Conservation (phyloP, 2,797 vertebrate species). For the Uromys caudimaculatus region DNA sequence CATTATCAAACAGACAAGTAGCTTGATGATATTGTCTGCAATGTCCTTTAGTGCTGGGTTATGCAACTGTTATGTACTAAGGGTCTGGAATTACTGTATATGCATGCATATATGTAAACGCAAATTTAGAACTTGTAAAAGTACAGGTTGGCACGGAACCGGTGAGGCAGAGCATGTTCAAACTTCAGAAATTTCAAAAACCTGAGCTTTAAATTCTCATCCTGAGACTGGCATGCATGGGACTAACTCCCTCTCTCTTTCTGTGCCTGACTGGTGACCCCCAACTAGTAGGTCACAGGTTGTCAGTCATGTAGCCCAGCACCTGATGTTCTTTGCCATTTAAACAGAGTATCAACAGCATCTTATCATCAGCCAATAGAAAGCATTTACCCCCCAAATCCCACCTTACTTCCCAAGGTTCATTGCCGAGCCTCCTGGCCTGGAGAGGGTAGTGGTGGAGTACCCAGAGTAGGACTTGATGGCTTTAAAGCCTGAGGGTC, state of each 20-base stretch:
- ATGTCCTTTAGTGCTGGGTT: neutral
- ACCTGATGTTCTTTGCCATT: neutral
- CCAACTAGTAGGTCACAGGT: neutral
- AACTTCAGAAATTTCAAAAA: neutral
- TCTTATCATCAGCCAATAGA: neutral
- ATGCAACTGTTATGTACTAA: neutral
- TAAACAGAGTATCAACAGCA: neutral
- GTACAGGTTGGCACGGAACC: neutral
- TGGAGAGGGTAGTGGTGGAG: too few relatives aligned
- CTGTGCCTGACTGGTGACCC: neutral
- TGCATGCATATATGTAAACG: too few relatives aligned
- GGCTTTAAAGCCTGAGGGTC: too few relatives aligned
- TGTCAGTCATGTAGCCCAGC: neutral
- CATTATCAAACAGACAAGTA: neutral
- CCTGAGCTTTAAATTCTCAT: neutral
- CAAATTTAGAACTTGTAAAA: neutral
- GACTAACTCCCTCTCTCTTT: neutral
- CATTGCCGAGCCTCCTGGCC: too few relatives aligned
- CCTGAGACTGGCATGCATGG: neutral
- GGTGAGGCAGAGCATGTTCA: too few relatives aligned
- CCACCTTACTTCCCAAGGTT: neutral
- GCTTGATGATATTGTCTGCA: neutral
- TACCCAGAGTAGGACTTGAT: too few relatives aligned
- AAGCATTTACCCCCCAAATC: neutral
- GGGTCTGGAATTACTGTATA: neutral